Evolutionary conservation across 2,113 vertebrate genomes (phyloP).

Genomic region (Alces alces): DNA sequence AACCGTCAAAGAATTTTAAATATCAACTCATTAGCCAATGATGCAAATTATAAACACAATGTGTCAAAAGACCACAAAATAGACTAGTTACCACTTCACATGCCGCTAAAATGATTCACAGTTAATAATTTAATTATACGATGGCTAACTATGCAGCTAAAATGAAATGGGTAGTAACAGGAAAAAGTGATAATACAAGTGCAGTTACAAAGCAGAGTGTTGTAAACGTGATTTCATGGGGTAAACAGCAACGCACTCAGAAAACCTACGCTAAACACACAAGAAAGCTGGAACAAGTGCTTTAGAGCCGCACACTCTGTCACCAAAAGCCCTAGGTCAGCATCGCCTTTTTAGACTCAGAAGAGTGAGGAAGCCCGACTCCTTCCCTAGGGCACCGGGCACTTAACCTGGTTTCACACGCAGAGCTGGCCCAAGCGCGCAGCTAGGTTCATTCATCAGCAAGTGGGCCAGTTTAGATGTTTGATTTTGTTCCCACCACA

Average conservation of each 20-base stretch:
- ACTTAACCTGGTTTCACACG: rapidly evolving
- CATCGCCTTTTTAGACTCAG: background rate
- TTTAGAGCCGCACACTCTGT: background rate
- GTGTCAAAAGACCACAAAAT: background rate
- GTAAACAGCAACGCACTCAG: rapidly evolving
- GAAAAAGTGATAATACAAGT: background rate
- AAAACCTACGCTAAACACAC: background rate
- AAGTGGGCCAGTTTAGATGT: rapidly evolving
- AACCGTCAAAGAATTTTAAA: background rate
- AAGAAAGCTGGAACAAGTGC: rapidly evolving
- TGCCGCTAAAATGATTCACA: background rate
- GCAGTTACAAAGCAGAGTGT: background rate
- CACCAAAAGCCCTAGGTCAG: rapidly evolving
- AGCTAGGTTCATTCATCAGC: rapidly evolving
- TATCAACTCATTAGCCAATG: background rate
- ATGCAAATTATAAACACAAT: too few species aligned
- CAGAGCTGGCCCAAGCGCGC: rapidly evolving
- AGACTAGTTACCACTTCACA: background rate
- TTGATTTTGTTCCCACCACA: rapidly evolving
- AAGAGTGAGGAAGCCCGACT: rapidly evolving
- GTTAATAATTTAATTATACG: rapidly evolving
- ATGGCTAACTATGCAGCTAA: background rate
- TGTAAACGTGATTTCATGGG: rapidly evolving
- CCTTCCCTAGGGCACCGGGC: rapidly evolving
- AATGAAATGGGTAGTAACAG: rapidly evolving